Evolutionary conservation across 1,140 invertebrate genomes (phyloP), one percentile per base, ranked within the genome.

Genomic region (Hypothenemus hampei): DNA sequence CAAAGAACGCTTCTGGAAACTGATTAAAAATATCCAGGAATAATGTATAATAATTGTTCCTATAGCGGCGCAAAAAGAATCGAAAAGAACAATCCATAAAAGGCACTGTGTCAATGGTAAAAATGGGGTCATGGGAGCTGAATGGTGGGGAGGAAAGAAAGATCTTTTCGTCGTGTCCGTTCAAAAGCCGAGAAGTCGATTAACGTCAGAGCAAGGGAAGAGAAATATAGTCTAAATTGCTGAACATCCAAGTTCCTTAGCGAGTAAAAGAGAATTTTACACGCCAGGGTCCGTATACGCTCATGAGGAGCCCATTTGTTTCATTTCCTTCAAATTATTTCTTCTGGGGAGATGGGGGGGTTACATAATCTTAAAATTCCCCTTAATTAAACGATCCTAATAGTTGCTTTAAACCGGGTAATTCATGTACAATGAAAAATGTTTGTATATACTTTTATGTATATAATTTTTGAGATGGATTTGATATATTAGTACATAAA

Each of bases 141-240:
- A 29, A 45, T 23, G n/a, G n/a, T n/a, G n/a, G n/a, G n/a, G 41
- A 22, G 33, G 31, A 29, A 41, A 33, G 45, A 52, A 51, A 51
- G 37, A 36, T 52, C 49, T 57, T 60, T 53, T 54, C 52, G 58
- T 60, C 57, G 60, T 36, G 62, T 61, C 60, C 62, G 56, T 65
- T 66, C 59, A 67, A 64, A 67, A 67, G 65, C 65, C 61, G 59
- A 62, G 59, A 66, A 65, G 66, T 69, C 66, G 66, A 69, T 69
- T 69, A 69, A 68, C 62, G 68, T 68, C 65, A 68, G 58, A 53
- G 57, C 57, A 47, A 63, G 52, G 58, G 63, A 66, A 65, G 66
- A 67, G 68, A 67, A 68, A 67, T 67, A 67, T 64, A 63, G 65
- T 63, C 61, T 66, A 67, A 69, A 68, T 69, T 68, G 68, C 66